Base-by-base conservation (phyloP, 1,140 invertebrate genomes). In the Drosophila pruinosa region DNA sequence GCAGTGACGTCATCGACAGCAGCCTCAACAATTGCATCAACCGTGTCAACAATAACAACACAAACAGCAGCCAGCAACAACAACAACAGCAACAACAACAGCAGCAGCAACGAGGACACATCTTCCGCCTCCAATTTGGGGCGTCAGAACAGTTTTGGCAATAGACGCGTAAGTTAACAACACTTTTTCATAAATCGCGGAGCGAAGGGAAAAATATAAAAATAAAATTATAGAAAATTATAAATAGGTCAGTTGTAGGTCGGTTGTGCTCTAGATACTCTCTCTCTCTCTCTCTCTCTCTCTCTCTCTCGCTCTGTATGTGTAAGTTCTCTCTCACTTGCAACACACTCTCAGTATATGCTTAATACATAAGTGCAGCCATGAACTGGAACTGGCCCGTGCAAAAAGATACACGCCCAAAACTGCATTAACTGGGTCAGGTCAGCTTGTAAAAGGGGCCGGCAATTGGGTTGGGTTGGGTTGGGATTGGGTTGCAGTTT, bases 71-170 rank as follows among this genome's bases (percentile, higher is more conserved):
- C 72, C 69, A 28, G 57, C 8, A 67, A 14, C 64, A 80, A 43
- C 62, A 61, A 52, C 58, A 56, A 10, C 22, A 41, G 8, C 45
- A 39, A 14, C 39, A 48, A 14, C 65, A 86, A 74, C 61, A 86
- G 63, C 71, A 90, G 75, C 70, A 62, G 69, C 63, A 81, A 57
- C 62, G 89, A 90, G 54, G 89, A 90, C 39, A 52, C 45, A 28
- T 43, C 73, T 65, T 39, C 43, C 76, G 45, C 64, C 50, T 52
- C 61, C 53, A 85, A 85, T 63, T 78, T 90, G 72, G 82, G 82
- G 63, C 78, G 89, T 34, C 89, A 90, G 71, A 90, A 90, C 54
- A 90, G 89, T 73, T 89, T 90, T 67, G 89, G 89, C 72, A 90
- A 90, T 54, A 89, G 88, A 76, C 72, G 90, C 64, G 90, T 91